phyloP scores from a whole-genome alignment of 2,888 invertebrate genomes.

The Drosophila crucigera region DNA sequence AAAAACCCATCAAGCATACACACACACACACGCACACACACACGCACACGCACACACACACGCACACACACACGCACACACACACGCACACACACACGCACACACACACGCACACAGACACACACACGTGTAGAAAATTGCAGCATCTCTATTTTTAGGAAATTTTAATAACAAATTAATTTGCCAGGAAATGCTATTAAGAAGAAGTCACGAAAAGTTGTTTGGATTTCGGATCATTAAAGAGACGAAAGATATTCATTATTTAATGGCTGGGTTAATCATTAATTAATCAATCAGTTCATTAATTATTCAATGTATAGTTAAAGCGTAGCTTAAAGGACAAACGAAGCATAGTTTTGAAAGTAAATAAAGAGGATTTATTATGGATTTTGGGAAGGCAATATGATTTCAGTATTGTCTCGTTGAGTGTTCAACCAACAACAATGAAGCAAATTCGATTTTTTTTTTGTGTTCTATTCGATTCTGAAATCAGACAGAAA shows the following conservation, averaged over 20 bases:
- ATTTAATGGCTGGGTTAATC: too few relatives aligned
- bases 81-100: background rate
- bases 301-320: background rate
- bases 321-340: background rate
- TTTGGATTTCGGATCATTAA: background rate
- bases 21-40: conserved; percentile 2
- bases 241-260: background rate
- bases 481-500: background rate
- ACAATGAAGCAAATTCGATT: background rate
- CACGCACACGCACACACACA: background rate
- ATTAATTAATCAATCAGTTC: background rate
- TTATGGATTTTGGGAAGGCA: background rate
- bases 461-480: background rate
- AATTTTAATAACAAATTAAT: conserved; percentile 10
- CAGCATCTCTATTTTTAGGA: conserved; percentile 1
- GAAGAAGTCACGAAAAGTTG: background rate
- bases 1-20: conserved; percentile 12
- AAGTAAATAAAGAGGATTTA: background rate
- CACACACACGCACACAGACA: background rate
- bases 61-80: conserved; percentile 1
- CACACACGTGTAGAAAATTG: background rate
- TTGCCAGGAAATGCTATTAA: background rate
- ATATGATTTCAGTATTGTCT: background rate
- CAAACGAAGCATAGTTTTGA: background rate
- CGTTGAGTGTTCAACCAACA: background rate